Evolutionary conservation across 2,113 vertebrate genomes (phyloP), one percentile per base, ranked within the genome.

Genomic region (Natator depressus): DNA sequence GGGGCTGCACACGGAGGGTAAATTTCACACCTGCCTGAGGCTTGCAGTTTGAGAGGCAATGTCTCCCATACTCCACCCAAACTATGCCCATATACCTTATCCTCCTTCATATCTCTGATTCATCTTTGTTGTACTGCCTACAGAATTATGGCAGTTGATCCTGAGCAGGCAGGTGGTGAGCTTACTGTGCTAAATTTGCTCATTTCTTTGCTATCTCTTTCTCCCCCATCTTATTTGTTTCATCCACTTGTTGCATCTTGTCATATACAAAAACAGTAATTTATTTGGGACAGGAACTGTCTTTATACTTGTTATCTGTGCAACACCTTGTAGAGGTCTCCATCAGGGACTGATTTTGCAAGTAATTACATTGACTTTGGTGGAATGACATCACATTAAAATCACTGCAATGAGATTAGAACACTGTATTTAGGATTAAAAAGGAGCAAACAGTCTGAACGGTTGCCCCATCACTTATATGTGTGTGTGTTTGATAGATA

Each of bases 311-410:
- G 89, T 50, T 87, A n/a, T 19, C 42, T 87, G 94, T 42, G 42
- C 42, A 42, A 42, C 42, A 42, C 42, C 42, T 42, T 42, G 42
- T 42, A 42, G 42, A 42, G 42, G 42, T 42, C 42, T 42, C 42
- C 42, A 42, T 42, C 42, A 42, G 42, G 42, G 42, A 42, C 42
- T 42, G 42, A 42, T 42, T 42, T 4, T 85, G 59, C 1, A 1
- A 91, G 91, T 35, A 94, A 85, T 47, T 93, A 59, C 46, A 87
- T 31, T 88, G 51, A 84, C 94, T 94, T 93, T 80, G 79, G 51
- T 0, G 79, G 59, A 92, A 90, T 87, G 93, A 51, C 10, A 6
- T 93, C 89, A 88, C 75, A 38, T 89, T 82, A 89, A 95, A 50
- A 86, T 14, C 78, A 24, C 50, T 93, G 82, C 31, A 89, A 95